Base-by-base conservation (phyloP, 1,140 invertebrate species). In the Gryon sp. region DNA sequence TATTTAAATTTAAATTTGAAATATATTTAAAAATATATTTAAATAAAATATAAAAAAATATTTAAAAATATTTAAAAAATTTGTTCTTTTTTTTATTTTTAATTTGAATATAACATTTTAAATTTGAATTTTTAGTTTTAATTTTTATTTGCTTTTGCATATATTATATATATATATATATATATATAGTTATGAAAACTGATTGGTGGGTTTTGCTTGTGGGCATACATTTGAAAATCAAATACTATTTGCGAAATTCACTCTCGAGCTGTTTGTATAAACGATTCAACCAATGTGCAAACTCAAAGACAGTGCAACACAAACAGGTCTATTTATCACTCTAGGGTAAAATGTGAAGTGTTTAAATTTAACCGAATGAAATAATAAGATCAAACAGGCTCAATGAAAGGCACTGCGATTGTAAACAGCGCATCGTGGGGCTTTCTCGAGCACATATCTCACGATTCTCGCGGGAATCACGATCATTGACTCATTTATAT, bases 351-450 rank as follows among this genome's bases (percentile, higher is more conserved):
- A 55, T 14, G 63, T 78, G 73, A 81, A 84, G 85, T 87, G 83
- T 87, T 87, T 87, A 86, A 87, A 86, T 87, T 85, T 84, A 77
- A 82, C 82, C 77, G 82, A 86, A 83, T 84, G 83, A 87, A 84
- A 88, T 88, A 88, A 87, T 87, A 85, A 87, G 85, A 88, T 88
- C 84, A 88, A 87, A 87, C 82, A 85, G 81, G 46, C 75, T 28
- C 70, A 77, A 75, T 81, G 82, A 83, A 84, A 82, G 80, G 81
- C 68, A 82, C 70, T 74, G 76, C 53, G 28, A 68, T 80, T 78
- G 79, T 70, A 86, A 87, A 87, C 80, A 86, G 80, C 82, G 77
- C 76, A 77, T 81, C 59, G 62, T 24, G 55, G 20, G 59, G 52
- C 55, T 66, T 77, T 81, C 62, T 46, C 79, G 75, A 82, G 80